phyloP scores from a whole-genome alignment of 2,797 vertebrate species.

The Chelon auratus region DNA sequence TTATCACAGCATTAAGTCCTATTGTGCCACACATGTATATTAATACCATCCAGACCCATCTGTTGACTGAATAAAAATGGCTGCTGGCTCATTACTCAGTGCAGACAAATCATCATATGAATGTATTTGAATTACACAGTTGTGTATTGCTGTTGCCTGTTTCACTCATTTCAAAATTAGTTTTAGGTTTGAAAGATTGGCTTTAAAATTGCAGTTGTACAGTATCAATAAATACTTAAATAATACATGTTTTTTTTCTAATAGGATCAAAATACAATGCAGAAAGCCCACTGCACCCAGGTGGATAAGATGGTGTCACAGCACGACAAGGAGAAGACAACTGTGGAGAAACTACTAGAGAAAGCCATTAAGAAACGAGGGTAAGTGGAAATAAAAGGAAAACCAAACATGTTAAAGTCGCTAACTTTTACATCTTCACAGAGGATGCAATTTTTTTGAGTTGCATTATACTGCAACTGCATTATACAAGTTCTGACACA shows the following conservation, averaged over 20 bases:
- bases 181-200: background rate
- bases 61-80: conserved; percentile 30
- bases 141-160: background rate
- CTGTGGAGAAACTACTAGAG: conserved; percentile 93
- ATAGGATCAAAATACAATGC: conserved; percentile 95
- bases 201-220: background rate
- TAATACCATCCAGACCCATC: conserved; percentile 29
- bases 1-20: conserved; percentile 39
- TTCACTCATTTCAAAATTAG: conserved; percentile 6
- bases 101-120: conserved; percentile 2
- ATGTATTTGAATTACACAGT: background rate
- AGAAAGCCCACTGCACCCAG: conserved; percentile 96
- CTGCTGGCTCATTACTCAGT: conserved; percentile 21
- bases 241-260: background rate
- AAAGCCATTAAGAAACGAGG: conserved; percentile 98
- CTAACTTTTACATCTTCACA: too few species aligned
- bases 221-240: background rate
- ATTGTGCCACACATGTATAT: conserved; percentile 37
- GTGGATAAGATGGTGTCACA: conserved; percentile 96
- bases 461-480: too few species aligned
- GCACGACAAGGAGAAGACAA: conserved; percentile 94
- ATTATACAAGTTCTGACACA: too few species aligned
- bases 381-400: conserved; percentile 75
- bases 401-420: background rate
- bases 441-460: too few species aligned